These are phyloP conservation scores for Epicauta chinensis DNA, from an alignment of 1,140 invertebrate species.

Conservation along the genomic window DNA sequence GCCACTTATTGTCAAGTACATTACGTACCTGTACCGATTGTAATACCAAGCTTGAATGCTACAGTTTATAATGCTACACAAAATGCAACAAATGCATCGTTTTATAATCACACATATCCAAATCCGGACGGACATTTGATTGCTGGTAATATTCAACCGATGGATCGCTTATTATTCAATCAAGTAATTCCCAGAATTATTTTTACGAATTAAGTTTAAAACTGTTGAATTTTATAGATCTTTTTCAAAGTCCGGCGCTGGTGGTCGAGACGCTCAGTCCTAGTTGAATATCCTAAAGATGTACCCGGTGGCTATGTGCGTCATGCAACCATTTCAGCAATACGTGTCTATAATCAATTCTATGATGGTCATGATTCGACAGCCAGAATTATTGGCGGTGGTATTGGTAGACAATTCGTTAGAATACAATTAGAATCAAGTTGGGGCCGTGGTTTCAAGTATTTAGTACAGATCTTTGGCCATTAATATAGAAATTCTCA, in stretches of 20 bases:
- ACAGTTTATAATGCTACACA: no score
- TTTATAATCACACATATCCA: no score
- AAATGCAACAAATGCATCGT: no score
- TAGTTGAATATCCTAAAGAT: constrained; percentile 26
- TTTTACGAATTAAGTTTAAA: no score
- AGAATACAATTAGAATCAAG: constrained; percentile 25
- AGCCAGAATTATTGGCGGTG: constrained; percentile 24
- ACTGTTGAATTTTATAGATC: constrained; percentile 1
- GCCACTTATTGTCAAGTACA: no score
- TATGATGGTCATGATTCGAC: constrained; percentile 25
- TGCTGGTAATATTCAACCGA: constrained; percentile 1
- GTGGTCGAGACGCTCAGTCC: constrained; percentile 25
- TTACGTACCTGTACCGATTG: no score
- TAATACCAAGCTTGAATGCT: no score
- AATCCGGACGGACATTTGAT: not conserved
- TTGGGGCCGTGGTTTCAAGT: constrained; percentile 27
- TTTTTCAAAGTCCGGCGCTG: constrained; percentile 24
- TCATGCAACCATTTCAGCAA: constrained; percentile 27
- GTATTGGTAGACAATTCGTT: constrained; percentile 26
- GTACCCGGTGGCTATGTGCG: constrained; percentile 20
- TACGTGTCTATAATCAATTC: constrained; percentile 29
- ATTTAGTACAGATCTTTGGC: constrained; percentile 29
- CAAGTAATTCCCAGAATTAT: not conserved
- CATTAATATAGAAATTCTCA: constrained; percentile 15
- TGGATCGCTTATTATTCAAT: constrained; percentile 7